Evolutionary conservation across 1,140 invertebrate species (phyloP), one percentile per base, ranked within the genome.

Genomic region (Ostrea denselamellosa): DNA sequence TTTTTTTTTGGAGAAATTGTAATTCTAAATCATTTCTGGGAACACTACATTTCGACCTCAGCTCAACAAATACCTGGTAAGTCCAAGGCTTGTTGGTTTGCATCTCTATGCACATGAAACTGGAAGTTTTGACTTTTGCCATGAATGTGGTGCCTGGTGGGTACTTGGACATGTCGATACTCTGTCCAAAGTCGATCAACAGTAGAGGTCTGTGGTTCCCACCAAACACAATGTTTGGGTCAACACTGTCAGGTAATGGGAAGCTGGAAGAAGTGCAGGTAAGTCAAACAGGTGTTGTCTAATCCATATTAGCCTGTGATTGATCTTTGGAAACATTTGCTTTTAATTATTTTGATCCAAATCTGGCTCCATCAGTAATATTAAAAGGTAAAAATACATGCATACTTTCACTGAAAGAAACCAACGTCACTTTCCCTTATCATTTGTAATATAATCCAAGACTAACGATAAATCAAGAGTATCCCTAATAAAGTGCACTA

Each of bases 61-160:
- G n/a, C 56, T 19, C 34, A 7, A 62, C 56, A 62, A 10, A 28
- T 89, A 96, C 95, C 95, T 99, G 98, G 94, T 98, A 98, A 53
- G 97, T 98, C 98, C 98, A 99, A 3, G 97, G 97, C 92, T 96
- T 96, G 65, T 96, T 96, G 88, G 97, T 97, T 91, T 96, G 96
- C 97, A 98, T 98, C 95, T 98, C 97, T 87, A 97, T 97, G 92
- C 97, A 98, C 54, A 97, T 97, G 92, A 98, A 97, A 56, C 96
- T 96, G 92, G 97, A 96, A 10, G 97, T 97, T 85, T 96, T 96
- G 81, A 97, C 96, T 87, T 96, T 96, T 92, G 96, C 96, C 92
- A 95, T 97, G 94, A 99, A 99, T 83, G 96, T 96, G 19, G 97
- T 97, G 84, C 96, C 96, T 88, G 96, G 94, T 52, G 97, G 97